phyloP scores from a whole-genome alignment of 2,888 invertebrate species.

The Ophonus ardosiacus region DNA sequence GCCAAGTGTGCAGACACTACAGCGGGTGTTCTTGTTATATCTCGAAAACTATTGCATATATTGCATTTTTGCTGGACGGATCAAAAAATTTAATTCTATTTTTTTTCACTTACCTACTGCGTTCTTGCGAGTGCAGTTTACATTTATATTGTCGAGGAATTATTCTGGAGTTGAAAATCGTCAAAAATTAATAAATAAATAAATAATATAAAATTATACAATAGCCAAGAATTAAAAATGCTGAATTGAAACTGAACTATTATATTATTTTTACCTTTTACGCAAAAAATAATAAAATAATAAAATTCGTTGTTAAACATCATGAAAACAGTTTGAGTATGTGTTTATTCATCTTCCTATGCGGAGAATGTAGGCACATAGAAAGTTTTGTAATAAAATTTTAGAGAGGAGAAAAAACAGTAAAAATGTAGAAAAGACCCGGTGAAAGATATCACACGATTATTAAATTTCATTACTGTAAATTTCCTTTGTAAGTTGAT shows the following conservation, averaged over 20 bases:
- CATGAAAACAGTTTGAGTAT: neutral
- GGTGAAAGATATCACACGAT: constrained; percentile 58
- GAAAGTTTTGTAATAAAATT: constrained; percentile 39
- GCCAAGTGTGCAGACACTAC: no score
- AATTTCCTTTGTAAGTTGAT: constrained; percentile 61
- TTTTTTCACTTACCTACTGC: no score
- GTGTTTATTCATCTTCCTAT: neutral
- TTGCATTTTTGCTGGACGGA: no score
- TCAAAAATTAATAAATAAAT: no score
- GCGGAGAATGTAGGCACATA: neutral
- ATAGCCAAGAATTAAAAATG: no score
- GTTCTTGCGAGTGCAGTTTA: no score
- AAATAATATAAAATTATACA: no score
- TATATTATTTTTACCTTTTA: neutral
- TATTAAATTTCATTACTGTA: constrained; percentile 61
- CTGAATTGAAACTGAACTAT: neutral
- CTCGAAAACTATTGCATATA: no score
- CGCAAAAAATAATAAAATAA: neutral
- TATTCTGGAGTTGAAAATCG: no score
- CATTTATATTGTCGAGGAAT: no score
- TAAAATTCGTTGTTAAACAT: neutral
- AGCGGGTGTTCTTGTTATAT: no score
- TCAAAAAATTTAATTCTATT: no score
- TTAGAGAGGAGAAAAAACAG: constrained; percentile 32
- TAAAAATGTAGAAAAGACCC: constrained; percentile 34